Evolutionary conservation across 2,888 invertebrate genomes (phyloP).

Genomic region (Agelastica alni): DNA sequence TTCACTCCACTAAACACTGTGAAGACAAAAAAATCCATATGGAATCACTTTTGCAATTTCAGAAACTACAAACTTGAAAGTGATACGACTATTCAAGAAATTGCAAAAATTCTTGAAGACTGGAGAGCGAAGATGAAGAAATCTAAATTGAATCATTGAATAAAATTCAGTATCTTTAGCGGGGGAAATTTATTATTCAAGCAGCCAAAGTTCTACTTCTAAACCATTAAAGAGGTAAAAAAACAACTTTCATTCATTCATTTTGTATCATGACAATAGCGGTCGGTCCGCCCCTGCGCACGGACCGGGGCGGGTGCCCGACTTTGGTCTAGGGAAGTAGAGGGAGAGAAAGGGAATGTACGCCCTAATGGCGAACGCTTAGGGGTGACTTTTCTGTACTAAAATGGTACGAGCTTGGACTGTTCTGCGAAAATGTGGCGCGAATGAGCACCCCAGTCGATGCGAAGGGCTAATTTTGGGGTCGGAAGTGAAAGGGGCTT

Average conservation of each 20-base stretch:
- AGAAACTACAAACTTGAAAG: too few relatives aligned
- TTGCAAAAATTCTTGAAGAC: too few relatives aligned
- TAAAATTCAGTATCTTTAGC: too few relatives aligned
- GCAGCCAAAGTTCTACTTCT: too few relatives aligned
- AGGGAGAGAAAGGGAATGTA: constrained; percentile 25
- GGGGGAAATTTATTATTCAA: too few relatives aligned
- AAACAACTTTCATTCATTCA: not conserved
- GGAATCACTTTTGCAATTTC: too few relatives aligned
- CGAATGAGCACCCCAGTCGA: constrained; percentile 19
- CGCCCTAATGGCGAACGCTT: constrained; percentile 30
- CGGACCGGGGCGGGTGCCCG: constrained; percentile 15
- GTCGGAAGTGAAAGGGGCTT: constrained; percentile 25
- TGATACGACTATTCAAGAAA: too few relatives aligned
- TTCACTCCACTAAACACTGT: too few relatives aligned
- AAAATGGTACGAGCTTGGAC: constrained; percentile 24
- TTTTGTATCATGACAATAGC: constrained; percentile 1
- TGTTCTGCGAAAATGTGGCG: constrained; percentile 13
- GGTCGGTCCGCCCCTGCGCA: constrained; percentile 21
- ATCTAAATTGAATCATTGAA: too few relatives aligned
- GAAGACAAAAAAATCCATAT: too few relatives aligned
- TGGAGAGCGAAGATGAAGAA: too few relatives aligned
- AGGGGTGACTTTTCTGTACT: constrained; percentile 26
- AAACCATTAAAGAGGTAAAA: too few relatives aligned
- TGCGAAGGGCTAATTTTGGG: constrained; percentile 27
- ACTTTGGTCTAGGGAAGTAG: constrained; percentile 13